Evolutionary conservation across 2,797 vertebrate species (phyloP).

Genomic region (Gymnoscopelus braueri): DNA sequence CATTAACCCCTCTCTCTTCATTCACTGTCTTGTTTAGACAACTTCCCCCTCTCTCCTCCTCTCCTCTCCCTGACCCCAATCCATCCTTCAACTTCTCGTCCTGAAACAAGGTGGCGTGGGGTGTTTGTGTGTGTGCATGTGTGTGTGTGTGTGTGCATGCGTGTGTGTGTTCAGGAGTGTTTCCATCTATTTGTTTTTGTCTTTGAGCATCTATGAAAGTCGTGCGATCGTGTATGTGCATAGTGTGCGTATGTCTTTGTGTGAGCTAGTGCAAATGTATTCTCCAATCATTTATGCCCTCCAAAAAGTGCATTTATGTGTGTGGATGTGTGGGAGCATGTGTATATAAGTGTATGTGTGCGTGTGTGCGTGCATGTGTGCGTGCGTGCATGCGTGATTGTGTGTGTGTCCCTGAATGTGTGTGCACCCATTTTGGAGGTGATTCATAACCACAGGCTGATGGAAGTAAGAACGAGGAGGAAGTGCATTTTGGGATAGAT

Average conservation of each 20-base stretch:
- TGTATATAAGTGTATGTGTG: constrained; percentile 3
- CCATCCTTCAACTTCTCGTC: constrained; percentile 38
- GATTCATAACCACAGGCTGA: constrained; percentile 50
- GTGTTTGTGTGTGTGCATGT: not conserved
- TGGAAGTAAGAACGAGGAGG: constrained; percentile 6
- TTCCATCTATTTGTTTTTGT: not conserved
- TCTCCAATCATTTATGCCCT: too few species aligned
- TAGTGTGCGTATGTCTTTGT: constrained; percentile 21
- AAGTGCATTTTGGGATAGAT: constrained; percentile 33
- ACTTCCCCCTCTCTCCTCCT: not conserved
- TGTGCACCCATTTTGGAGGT: not conserved
- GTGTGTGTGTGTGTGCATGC: not conserved
- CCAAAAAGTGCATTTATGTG: not conserved
- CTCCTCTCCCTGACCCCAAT: constrained; percentile 8
- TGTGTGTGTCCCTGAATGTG: not conserved
- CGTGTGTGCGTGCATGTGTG: not conserved
- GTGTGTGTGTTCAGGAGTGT: not conserved
- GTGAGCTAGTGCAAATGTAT: not conserved
- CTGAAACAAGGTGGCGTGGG: constrained; percentile 5
- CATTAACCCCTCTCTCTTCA: constrained; percentile 36
- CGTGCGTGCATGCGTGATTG: not conserved
- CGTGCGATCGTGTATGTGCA: not conserved
- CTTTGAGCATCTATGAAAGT: not conserved
- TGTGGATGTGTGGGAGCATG: constrained; percentile 21
- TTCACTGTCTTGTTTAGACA: constrained; percentile 59